Base-by-base conservation (phyloP, 2,797 vertebrate genomes). In the Mus caroli region DNA sequence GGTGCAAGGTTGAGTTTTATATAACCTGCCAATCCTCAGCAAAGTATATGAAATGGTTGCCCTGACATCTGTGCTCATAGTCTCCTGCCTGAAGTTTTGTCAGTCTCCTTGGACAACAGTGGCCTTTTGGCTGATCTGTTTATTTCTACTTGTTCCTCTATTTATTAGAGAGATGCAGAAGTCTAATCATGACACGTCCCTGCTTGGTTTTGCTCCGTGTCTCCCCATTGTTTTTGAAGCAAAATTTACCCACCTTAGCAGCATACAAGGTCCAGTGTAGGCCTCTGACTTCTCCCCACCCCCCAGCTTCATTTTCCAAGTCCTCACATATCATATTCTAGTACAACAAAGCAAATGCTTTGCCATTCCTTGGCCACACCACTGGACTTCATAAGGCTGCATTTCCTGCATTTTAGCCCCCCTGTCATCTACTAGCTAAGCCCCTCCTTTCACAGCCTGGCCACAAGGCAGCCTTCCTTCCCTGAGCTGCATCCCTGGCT, bases 241-340 rank as follows among this genome's bases (percentile, higher is more conserved):
- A 71, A 94, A 95, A 88, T n/a, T 75, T 58, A 85, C 22, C 17
- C 64, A 83, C 20, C 26, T 75, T 79, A 92, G 71, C 26, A n/a
- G 22, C 28, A 95, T 12, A 80, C 54, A 90, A 93, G 22, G 37
- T 52, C 64, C 37, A 89, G 52, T 67, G 75, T 92, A 89, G 34
- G 26, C 19, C 56, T 34, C 60, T 84, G 73, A 85, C 15, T 94
- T 64, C n/a, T 76, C 79, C 50, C 50, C 10, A 50, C 50, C 50
- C 73, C 89, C 46, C 46, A 95, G 90, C n/a, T 96, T 88, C 40
- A 43, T 94, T 92, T 95, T 50, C 46, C 56, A 85, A 64, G n/a
- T 34, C 24, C 60, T 54, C 52, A 34, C 43, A 43, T 28, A 85
- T 20, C 17, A 54, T 60, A 15, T 64, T 52, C 58, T 52, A 5